Base-by-base conservation (phyloP, 2,888 invertebrate genomes). In the Heterodera filipjevi region DNA sequence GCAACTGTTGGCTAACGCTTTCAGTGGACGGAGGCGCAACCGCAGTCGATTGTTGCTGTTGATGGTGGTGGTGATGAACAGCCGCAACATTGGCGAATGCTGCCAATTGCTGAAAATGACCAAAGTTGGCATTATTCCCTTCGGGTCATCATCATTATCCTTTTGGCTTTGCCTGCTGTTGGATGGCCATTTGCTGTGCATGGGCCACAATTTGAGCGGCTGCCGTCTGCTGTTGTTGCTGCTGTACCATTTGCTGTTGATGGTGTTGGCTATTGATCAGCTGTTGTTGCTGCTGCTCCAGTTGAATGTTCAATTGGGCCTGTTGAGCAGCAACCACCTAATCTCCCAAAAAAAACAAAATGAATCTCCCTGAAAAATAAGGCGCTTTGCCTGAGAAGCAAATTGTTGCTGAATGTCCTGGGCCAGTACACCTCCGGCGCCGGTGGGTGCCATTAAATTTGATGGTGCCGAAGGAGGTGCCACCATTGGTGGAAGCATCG, bases 1-100 rank as follows among this genome's bases (percentile, higher is more conserved):
- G 75, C 68, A 75, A 30, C n/a, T 75, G 75, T 59, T 75, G 75
- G 30, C 30, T 75, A 33, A 75, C 75, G 66, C 46, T 75, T n/a
- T 75, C 75, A 30, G 66, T 30, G 16, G 71, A 44, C 27, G 71
- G 44, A 22, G 44, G 72, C 44, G 71, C n/a, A 46, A n/a, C 16
- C 30, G 27, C n/a, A n/a, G n/a, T n/a, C n/a, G n/a, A n/a, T n/a
- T n/a, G n/a, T n/a, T n/a, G 16, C 53, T 76, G 76, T 30, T 70
- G 70, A 46, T 71, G 77, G 12, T 71, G 64, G 16, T 76, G 76
- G 32, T 70, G 77, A 33, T 77, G 77, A 27, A 77, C 70, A 49
- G 77, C 71, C 35, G 77, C 71, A 0, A 44, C 75, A 64, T 73
- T 73, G 33, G 75, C 64, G 10, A 75, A 44, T 30, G 75, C 75